These are phyloP conservation scores for Neopelma chrysocephalum DNA, from an alignment of 2,797 vertebrate genomes.

Conservation along the genomic window DNA sequence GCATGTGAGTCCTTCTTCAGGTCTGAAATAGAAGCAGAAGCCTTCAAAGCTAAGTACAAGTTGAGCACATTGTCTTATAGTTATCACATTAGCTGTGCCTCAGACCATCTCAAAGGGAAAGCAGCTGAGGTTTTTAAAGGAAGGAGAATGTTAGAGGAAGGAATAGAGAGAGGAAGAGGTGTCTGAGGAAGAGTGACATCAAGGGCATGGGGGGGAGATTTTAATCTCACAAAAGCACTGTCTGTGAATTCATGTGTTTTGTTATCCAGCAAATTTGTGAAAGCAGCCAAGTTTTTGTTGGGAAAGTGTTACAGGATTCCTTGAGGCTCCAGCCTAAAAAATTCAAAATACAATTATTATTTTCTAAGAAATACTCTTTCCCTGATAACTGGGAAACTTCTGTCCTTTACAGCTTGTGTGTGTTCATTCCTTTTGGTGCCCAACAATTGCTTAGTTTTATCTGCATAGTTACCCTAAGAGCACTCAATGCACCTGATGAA, in stretches of 20 bases:
- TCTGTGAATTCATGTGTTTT: background rate
- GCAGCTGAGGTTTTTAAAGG: background rate
- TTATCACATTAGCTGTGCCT: background rate
- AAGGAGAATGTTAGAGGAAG: background rate
- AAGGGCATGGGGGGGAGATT: background rate
- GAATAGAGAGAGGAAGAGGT: background rate
- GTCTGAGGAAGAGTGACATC: background rate
- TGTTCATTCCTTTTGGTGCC: background rate
- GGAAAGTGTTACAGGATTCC: background rate
- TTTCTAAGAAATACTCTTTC: background rate
- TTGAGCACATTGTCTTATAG: background rate
- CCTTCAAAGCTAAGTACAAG: background rate
- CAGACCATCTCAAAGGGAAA: background rate
- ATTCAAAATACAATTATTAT: background rate
- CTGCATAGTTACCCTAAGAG: background rate
- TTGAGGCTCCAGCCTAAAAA: background rate
- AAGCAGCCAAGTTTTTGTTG: background rate
- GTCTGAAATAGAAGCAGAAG: constrained; percentile 17
- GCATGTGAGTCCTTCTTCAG: background rate
- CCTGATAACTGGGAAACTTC: background rate
- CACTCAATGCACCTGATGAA: background rate
- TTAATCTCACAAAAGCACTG: background rate
- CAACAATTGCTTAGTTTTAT: background rate
- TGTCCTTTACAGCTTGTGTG: background rate
- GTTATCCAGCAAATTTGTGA: background rate